Evolutionary conservation across 1,140 invertebrate genomes (phyloP), one percentile per base, ranked within the genome.

Genomic region (Marisa cornuarietis): DNA sequence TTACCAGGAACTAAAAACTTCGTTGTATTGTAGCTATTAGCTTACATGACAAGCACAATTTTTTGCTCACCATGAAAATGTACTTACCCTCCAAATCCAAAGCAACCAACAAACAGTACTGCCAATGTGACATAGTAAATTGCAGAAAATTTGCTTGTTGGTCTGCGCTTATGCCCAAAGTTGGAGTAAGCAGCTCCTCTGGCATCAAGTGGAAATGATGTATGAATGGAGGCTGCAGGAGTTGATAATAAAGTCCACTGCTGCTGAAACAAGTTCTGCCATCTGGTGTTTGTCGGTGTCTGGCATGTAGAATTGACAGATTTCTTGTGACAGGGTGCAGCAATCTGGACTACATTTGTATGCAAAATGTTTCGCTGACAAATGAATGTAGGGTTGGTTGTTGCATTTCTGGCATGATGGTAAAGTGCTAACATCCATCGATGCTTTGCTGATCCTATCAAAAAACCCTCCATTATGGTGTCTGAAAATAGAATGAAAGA

Each of bases 81-180:
- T 31, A 78, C 83, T 82, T 73, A 83, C 83, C 74, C 75, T 79
- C 80, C 63, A 52, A 79, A 78, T 42, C 68, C 68, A 49, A 80
- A 80, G 66, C 74, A 80, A 22, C 75, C 42, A 52, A 78, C 20
- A 13, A 84, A 76, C 4, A 73, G 5, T 31, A 26, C n/a, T 20
- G 20, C 69, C 26, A 84, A 31, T 22, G 82, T 76, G 42, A 75
- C n/a, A 42, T 42, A 58, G 52, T 84, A 84, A 22, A 76, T 58
- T 49, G 18, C 31, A 11, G 78, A 52, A 31, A 61, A 74, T 68
- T 78, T 79, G 26, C 75, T 63, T 4, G 66, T n/a, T 76, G 71
- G 79, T 51, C 68, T 80, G 24, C 42, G 68, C 71, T 80, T 82
- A 66, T 82, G 83, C 24, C 71, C 79, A 79, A 84, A 84, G 24